Base-by-base conservation (phyloP, 1,140 invertebrate species). In the Euschistus heros region DNA sequence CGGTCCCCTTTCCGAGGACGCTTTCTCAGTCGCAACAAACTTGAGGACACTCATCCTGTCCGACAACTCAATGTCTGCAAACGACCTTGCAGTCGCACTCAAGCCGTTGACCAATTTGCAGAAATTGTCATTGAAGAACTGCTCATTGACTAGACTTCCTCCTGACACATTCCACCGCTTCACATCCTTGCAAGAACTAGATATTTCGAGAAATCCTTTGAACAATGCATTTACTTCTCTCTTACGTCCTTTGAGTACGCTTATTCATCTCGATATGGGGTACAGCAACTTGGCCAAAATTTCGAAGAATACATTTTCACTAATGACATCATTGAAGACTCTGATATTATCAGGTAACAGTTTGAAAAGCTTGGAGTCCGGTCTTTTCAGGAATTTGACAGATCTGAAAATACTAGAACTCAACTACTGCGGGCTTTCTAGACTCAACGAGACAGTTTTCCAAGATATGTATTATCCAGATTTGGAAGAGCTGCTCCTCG, bases 251-350 rank as follows among this genome's bases (percentile, higher is more conserved):
- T 72, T 87, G 2, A 80, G 81, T 46, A 82, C 82, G 22, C 74
- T 87, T 14, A 81, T 86, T 74, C 84, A 83, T 71, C 74, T 87
- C 13, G 85, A 87, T 70, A 87, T 87, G 84, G 84, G 85, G 8
- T 86, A 86, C 69, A 85, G 85, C 73, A 82, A 84, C 71, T 74
- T 87, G 13, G 83, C 82, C 2, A 77, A 83, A 66, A 80, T 87
- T 33, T 81, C 81, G 10, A 83, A 81, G 24, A 78, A 82, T 6
- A 84, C 84, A 2, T 87, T 87, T 72, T 80, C 82, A 0, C 81
- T 84, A 71, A 86, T 86, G 84, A 84, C 82, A 0, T 81, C 81
- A 0, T 78, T 87, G 70, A 84, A 81, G 69, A 79, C 78, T 46
- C 74, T 87, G 22, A 79, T 87, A 50, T 74, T 87, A 8, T 86